Evolutionary conservation across 2,888 invertebrate species (phyloP).

Genomic region (Ophraella communa): DNA sequence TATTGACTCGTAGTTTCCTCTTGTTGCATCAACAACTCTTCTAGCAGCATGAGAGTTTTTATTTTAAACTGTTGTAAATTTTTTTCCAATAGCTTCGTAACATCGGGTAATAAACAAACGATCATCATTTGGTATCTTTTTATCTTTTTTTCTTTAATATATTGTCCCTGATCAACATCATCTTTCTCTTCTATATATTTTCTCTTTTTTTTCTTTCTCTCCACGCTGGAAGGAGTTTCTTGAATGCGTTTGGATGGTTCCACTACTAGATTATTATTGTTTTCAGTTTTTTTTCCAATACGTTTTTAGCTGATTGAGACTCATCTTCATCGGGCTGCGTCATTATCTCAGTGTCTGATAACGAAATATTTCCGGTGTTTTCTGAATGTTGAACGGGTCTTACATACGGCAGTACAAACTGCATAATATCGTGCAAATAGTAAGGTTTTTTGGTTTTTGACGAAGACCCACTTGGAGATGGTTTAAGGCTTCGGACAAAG

Average conservation of each 20-base stretch:
- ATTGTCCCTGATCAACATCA: not conserved
- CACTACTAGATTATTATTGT: not conserved
- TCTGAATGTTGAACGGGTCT: no score
- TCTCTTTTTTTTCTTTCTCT: not conserved
- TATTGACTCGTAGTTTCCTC: not conserved
- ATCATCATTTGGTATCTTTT: not conserved
- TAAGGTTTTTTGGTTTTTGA: not conserved
- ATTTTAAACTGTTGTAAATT: not conserved
- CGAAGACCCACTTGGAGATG: not conserved
- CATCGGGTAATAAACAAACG: not conserved
- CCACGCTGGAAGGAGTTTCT: not conserved
- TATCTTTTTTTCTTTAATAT: not conserved
- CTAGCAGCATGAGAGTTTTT: not conserved
- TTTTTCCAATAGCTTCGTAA: not conserved
- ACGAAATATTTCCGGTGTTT: not conserved
- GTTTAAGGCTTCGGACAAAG: not conserved
- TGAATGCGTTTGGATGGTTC: not conserved
- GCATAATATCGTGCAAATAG: no score
- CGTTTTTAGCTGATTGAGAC: not conserved
- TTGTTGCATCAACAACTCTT: not conserved
- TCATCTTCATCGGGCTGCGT: conserved; percentile 3
- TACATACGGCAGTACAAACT: no score
- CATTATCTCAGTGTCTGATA: not conserved
- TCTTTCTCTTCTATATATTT: not conserved
- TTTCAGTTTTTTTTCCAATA: not conserved